Evolutionary conservation across 2,797 vertebrate genomes (phyloP), one percentile per base, ranked within the genome.

Genomic region (Coluber constrictor): DNA sequence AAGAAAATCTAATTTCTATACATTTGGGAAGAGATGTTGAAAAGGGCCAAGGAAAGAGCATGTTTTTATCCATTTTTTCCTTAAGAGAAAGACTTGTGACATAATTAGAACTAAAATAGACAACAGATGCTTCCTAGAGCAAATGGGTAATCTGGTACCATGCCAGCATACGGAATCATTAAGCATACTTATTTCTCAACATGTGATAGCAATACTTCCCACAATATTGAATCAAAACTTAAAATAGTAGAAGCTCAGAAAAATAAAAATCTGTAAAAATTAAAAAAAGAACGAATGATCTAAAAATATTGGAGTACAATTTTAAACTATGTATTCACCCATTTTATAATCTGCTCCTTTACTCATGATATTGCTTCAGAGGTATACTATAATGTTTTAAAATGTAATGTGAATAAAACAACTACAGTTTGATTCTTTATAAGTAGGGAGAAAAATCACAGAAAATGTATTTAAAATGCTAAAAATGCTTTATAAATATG

Each of bases 171-270:
- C 89, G 91, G 91, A 95, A 93, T 94, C 3, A 0, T 70, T 88
- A 94, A 91, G 94, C 86, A 70, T 95, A 95, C 93, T 93, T 91
- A 92, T 96, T 96, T 96, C 92, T 93, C 93, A 96, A 96, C 93
- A 95, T 95, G 95, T 96, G 93, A 90, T 66, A 94, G 88, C 79
- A 93, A 95, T 94, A 66, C 57, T 93, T 94, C 94, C 95, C 93
- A 92, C 91, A 83, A 94, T 94, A 88, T 83, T 92, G 60, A 90
- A 91, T 94, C 92, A 57, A 96, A 95, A 96, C 93, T 94, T 95
- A 94, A 94, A 4, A 1, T 87, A 91, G 90, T 25, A 94, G 27
- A 96, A 92, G 15, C 51, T 51, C 87, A 93, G 93, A 93, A 94
- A 93, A 94, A 51, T 94, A 93, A 11, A 23, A 90, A 94, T 95